Percentiles rank a stretch among this genome's conserved stretches.
Evolutionary conservation across 2,888 invertebrate species (phyloP).

Genomic region (Seladonia tumulorum): DNA sequence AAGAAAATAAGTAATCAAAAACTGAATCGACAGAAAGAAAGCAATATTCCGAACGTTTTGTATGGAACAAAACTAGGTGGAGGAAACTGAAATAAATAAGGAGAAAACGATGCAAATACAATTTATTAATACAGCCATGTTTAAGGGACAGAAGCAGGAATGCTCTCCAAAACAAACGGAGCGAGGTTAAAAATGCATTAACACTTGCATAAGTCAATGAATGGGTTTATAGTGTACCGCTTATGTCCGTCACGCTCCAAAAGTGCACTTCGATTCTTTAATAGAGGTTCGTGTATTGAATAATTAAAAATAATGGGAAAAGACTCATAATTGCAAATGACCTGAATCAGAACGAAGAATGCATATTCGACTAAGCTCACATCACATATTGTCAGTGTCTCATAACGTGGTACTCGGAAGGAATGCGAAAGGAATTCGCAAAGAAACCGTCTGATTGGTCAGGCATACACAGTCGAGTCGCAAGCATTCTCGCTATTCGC

Average conservation of each 20-base stretch:
- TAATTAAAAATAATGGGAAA: slow-evolving; percentile 37
- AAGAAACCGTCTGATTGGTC: background rate
- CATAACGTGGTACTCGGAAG: background rate
- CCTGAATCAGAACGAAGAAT: slow-evolving; percentile 55
- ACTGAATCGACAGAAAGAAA: slow-evolving; percentile 21
- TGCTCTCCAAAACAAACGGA: slow-evolving; percentile 53
- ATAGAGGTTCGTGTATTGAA: slow-evolving; percentile 16
- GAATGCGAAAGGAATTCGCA: background rate
- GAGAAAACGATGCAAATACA: slow-evolving; percentile 43
- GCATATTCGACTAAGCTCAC: slow-evolving; percentile 47
- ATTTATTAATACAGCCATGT: slow-evolving; percentile 55
- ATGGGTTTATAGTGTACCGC: slow-evolving; percentile 38
- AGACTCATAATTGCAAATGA: slow-evolving; percentile 57
- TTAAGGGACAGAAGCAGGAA: slow-evolving; percentile 33
- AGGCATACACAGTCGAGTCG: background rate
- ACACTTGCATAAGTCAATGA: slow-evolving; percentile 48
- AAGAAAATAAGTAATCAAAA: slow-evolving; percentile 27
- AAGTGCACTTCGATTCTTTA: slow-evolving; percentile 20
- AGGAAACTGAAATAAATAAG: slow-evolving; percentile 50
- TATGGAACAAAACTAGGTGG: slow-evolving; percentile 13
- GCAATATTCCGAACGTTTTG: slow-evolving; percentile 12
- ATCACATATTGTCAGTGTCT: slow-evolving; percentile 24
- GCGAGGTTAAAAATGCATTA: slow-evolving; percentile 55
- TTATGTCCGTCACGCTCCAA: slow-evolving; percentile 10
- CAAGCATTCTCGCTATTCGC: background rate